Evolutionary conservation across 1,140 invertebrate genomes (phyloP), one percentile per base, ranked within the genome.

Genomic region (Thereuonema tuberculata): DNA sequence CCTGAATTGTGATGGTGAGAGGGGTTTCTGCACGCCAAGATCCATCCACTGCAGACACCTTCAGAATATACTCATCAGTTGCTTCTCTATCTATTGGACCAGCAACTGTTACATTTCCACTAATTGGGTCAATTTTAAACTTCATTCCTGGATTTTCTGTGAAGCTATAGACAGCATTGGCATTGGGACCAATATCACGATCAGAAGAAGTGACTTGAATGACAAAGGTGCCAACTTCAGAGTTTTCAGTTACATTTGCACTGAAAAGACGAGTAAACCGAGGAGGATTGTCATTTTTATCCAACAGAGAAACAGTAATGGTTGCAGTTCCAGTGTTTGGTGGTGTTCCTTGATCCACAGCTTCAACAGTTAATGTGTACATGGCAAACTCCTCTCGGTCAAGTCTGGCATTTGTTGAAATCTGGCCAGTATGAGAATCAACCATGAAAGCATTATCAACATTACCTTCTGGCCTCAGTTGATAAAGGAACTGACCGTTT

Each of bases 251-350:
- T 0, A 98, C 89, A 69, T 94, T 94, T 0, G 92, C 87, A 67
- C 86, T 92, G 71, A 94, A 96, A 0, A 95, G 73, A 52, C 91
- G 75, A 0, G 91, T 94, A 70, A 98, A 98, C 61, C 86, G 79
- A 0, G 93, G 93, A 12, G 89, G 88, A 72, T 95, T 94, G 71
- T 98, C 93, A 74, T 98, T 97, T 72, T 92, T 92, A 69, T 97
- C 92, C 20, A 86, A 70, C 17, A 97, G 82, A 2, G 82, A 87
- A 0, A 97, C 78, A 17, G 89, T 68, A 0, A 97, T 85, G 27
- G 86, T 91, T 0, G 91, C 83, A 0, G 86, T 85, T 9, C 92
- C 89, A 0, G 87, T 86, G 49, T 89, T 72, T 57, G 82, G 80
- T 0, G 90, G 89, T 29, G 79, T 78, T 1, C 93, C 93, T 67